Base-by-base conservation (phyloP, 2,888 invertebrate species). In the Mimumesa dahlbomi region DNA sequence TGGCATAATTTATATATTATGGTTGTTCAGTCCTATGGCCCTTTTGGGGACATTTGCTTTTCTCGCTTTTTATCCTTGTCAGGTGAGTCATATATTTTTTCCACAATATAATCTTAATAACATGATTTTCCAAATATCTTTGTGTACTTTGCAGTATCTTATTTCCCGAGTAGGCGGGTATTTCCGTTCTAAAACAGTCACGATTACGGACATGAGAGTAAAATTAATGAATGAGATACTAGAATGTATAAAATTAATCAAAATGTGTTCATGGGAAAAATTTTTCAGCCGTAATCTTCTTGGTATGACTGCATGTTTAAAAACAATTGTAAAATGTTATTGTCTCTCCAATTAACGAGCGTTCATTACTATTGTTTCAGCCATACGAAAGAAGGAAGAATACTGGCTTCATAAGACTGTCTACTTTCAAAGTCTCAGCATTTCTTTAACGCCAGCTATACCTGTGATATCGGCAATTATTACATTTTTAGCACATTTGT, bases 241-340 rank as follows among this genome's bases (percentile, higher is more conserved):
- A 11, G 90, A 90, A 22, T 91, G 90, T 79, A 91, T 93, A 42
- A 92, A 92, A 81, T 86, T 92, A 19, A 92, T 94, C 63, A 94
- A 94, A 87, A 91, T 93, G 90, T 93, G 93, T 84, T 92, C 92
- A 0, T 93, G 93, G 93, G 93, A 93, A 81, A 90, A 91, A 70
- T 90, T 91, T 58, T 93, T 93, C 81, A 88, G 90, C 43, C 85
- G 90, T 31, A 88, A 89, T 65, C 89, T 92, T 56, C 78, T 87
- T 54, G 88, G 91, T 89, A 80, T 70, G 74, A 63, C n/a, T n/a
- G 1, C 40, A 1, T 13, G 22, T 11, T 25, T 25, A 2, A 9
- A 13, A 50, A 4, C n/a, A n/a, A n/a, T n/a, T n/a, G n/a, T n/a
- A n/a, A n/a, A n/a, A n/a, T n/a, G n/a, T n/a, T n/a, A n/a, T n/a